phyloP scores from a whole-genome alignment of 2,113 vertebrate species.

The Scopus umbretta region DNA sequence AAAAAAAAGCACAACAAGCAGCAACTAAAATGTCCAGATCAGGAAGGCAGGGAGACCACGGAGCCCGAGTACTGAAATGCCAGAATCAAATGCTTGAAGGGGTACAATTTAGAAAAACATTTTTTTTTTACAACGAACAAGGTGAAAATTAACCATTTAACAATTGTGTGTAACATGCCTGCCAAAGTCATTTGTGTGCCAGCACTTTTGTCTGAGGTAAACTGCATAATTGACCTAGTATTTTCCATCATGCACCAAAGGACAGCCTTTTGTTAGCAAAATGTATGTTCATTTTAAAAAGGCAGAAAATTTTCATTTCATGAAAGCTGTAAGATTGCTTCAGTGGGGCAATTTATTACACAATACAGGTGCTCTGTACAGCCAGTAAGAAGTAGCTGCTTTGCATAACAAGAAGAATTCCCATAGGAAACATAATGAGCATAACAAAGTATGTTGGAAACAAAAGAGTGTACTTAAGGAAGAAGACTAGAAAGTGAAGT shows the following conservation, averaged over 20 bases:
- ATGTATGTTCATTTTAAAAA: background rate
- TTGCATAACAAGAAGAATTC: constrained; percentile 9
- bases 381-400: background rate
- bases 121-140: background rate
- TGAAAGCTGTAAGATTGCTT: background rate
- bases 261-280: background rate
- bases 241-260: background rate
- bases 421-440: background rate
- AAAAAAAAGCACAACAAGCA: background rate
- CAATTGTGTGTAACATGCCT: background rate
- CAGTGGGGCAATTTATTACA: background rate
- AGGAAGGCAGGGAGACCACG: background rate
- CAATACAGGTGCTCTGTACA: background rate
- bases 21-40: background rate
- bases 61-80: background rate
- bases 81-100: background rate
- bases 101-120: background rate
- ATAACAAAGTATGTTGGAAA: background rate
- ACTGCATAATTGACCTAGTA: background rate
- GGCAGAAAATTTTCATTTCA: background rate
- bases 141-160: background rate
- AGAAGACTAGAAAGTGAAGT: background rate
- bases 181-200: background rate
- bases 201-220: background rate
- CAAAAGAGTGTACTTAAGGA: background rate